Percentiles rank a stretch among this genome's conserved stretches.
These are phyloP conservation scores for Drosophila orosa DNA, from an alignment of 1,140 invertebrate genomes.

Conservation along the genomic window DNA sequence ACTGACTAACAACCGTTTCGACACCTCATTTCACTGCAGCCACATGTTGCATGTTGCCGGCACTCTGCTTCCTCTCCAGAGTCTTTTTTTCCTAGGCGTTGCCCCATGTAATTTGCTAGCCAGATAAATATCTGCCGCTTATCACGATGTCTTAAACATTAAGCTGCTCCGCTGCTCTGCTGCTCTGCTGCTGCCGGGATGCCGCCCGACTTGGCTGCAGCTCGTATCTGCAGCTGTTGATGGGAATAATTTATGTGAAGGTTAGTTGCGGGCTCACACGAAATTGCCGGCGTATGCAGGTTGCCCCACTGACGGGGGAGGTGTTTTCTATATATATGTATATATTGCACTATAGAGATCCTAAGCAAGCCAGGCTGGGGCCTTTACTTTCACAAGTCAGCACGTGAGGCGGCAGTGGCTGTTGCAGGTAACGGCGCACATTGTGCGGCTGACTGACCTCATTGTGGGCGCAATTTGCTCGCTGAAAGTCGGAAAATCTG, in stretches of 20 bases:
- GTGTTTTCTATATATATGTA: constrained; percentile 10
- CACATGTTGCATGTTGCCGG: constrained; percentile 57
- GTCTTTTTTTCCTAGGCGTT: constrained; percentile 64
- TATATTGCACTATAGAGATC: constrained; percentile 18
- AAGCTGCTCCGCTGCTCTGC: constrained; percentile 7
- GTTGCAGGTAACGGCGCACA: constrained; percentile 62
- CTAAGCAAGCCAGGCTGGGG: constrained; percentile 26
- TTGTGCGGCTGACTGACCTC: constrained; percentile 77
- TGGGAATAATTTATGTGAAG: constrained; percentile 82
- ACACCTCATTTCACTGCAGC: constrained; percentile 71
- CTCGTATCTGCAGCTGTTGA: constrained; percentile 68
- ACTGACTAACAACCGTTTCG: constrained; percentile 67
- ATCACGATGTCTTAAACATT: constrained; percentile 78
- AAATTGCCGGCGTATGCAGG: constrained; percentile 53
- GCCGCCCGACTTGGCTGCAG: constrained; percentile 31
- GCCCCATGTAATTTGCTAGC: constrained; percentile 78
- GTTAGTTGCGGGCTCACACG: constrained; percentile 77
- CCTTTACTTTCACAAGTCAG: constrained; percentile 81
- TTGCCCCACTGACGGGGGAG: constrained; percentile 24
- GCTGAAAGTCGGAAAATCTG: constrained; percentile 59
- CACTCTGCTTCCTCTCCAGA: constrained; percentile 7
- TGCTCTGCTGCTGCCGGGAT: constrained; percentile 41
- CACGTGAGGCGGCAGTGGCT: constrained; percentile 62
- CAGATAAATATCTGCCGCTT: constrained; percentile 79
- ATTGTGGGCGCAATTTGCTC: constrained; percentile 78